Evolutionary conservation across 1,140 invertebrate species (phyloP), one percentile per base, ranked within the genome.

Genomic region (Mya arenaria): DNA sequence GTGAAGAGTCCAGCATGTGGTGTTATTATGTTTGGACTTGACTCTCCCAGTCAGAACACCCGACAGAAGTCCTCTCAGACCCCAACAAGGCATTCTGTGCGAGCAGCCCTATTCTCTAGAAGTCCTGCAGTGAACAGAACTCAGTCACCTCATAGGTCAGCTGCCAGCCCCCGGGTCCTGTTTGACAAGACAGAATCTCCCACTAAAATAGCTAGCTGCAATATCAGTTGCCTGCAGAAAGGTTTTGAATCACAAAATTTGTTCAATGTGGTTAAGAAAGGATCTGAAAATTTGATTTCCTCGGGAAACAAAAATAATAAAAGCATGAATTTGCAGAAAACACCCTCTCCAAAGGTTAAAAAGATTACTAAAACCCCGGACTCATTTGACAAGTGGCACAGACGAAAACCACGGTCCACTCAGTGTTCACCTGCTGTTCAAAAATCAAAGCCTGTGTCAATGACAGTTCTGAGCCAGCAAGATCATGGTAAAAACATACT

Each of bases 1-100:
- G 60, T 63, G 41, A 82, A 82, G 37, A 73, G 68, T 30, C 60
- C 69, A 36, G 30, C 34, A 4, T 23, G 30, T 37, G 69, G 79
- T 0, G 6, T 41, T 5, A 48, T 82, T 0, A 19, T 69, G 37
- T 55, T 72, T 52, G 69, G 79, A 34, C 44, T 83, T 1, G 69
- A 75, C 15, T 86, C 85, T 23, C 86, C 86, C 32, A 87, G 86
- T 81, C 84, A 85, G 37, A 85, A 82, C 66, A 87, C 84, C 52
- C 77, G 84, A 41, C 75, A 79, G 19, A 87, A 75, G 36, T 19
- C 56, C 15, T 60, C 37, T 25, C 34, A 34, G 28, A 88, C 87
- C n/a, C 87, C 87, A 6, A 87, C 84, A 17, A 73, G 86, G 36
- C 79, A 75, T 23, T 86, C 85, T 66, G 86, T 87, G 1, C 60